A percentile compares a stretch with the other conserved stretches of the same genome.
Evolutionary conservation across 2,113 vertebrate species (phyloP).

Genomic region (Elephantulus edwardii): DNA sequence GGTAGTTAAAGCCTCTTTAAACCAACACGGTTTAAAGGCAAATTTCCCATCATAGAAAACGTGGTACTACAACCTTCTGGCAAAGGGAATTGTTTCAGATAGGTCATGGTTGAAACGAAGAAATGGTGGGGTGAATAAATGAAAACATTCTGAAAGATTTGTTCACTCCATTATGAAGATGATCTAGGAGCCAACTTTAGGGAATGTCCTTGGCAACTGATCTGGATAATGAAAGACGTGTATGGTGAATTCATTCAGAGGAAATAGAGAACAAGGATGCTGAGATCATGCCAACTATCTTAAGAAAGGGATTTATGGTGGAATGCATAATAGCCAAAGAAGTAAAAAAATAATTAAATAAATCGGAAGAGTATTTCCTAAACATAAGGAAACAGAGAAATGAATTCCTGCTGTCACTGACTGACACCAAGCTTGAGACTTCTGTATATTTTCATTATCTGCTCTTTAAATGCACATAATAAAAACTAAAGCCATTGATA

Average conservation of each 20-base stretch:
- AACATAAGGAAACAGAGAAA: neutral
- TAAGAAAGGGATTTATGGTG: neutral
- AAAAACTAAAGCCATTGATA: neutral
- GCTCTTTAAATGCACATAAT: neutral
- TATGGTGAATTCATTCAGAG: neutral
- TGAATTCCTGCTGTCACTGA: neutral
- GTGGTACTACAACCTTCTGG: neutral
- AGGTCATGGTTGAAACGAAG: neutral
- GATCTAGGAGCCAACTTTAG: neutral
- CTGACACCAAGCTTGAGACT: neutral
- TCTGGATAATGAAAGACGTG: conserved; percentile 20
- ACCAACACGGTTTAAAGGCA: too few species aligned
- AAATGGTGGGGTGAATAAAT: neutral
- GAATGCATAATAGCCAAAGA: neutral
- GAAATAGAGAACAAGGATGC: neutral
- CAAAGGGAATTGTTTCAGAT: neutral
- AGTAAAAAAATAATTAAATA: conserved; percentile 8
- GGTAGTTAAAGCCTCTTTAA: neutral
- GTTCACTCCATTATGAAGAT: neutral
- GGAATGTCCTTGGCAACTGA: neutral
- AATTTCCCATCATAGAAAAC: neutral
- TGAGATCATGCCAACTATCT: conserved; percentile 2
- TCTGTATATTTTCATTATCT: neutral
- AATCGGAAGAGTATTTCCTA: conserved; percentile 1
- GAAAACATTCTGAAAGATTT: conserved; percentile 28